phyloP scores from a whole-genome alignment of 2,113 vertebrate genomes.

The Uria aalge region DNA sequence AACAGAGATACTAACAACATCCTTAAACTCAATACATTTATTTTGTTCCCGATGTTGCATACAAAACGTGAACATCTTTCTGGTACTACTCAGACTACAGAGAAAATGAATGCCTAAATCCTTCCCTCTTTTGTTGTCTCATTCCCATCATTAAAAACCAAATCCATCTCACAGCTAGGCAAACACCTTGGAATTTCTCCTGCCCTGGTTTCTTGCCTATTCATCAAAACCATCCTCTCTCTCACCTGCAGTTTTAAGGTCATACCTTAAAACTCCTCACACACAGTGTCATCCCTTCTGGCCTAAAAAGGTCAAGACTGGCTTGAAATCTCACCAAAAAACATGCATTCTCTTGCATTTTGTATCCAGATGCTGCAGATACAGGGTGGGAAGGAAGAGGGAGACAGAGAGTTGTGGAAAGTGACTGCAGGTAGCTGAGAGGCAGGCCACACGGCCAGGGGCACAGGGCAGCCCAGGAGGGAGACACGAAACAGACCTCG shows the following conservation, averaged over 20 bases:
- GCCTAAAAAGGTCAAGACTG: background rate
- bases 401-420: background rate
- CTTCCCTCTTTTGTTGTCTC: background rate
- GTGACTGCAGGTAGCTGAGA: background rate
- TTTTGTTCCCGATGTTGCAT: background rate
- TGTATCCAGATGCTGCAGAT: background rate
- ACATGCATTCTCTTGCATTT: rapidly evolving
- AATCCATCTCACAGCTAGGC: background rate
- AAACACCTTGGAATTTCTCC: background rate
- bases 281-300: background rate
- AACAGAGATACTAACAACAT: background rate
- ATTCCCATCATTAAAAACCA: background rate
- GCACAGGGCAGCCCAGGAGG: background rate
- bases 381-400: background rate
- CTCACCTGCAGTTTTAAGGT: background rate
- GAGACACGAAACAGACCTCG: background rate
- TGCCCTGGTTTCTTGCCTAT: background rate
- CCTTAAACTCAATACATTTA: background rate
- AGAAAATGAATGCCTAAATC: background rate
- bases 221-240: background rate
- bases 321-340: background rate
- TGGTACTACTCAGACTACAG: background rate
- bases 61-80: background rate
- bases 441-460: rapidly evolving
- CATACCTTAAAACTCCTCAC: background rate